Base-by-base conservation (phyloP, 2,797 vertebrate species). In the Trachurus trachurus region DNA sequence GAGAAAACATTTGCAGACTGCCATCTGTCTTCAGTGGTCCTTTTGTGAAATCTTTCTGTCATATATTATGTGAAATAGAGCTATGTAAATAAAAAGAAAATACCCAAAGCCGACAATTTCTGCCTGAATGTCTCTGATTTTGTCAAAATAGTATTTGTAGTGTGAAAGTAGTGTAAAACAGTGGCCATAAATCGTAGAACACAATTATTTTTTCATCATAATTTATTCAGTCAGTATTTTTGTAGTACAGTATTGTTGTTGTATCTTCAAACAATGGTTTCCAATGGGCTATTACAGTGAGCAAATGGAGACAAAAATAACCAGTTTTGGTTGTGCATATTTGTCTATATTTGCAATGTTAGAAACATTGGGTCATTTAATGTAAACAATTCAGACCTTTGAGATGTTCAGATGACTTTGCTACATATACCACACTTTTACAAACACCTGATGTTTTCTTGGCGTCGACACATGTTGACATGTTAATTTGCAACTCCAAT, bases 401-500 rank as follows among this genome's bases (percentile, higher is more conserved):
- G 21, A 60, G 21, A 53, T 49, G n/a, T n/a, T 62, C n/a, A 15
- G 9, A 5, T 70, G 64, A 69, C 22, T 73, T 72, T 29, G 9
- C 56, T 45, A n/a, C 40, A 60, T 42, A 11, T 53, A 29, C 39
- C 22, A 44, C 34, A 40, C 10, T 53, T 71, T 45, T 52, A 47
- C 40, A 64, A 61, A 62, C 34, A 42, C 5, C 29, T 40, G 39
- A 15, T 16, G 2, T 31, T 52, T 78, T 29, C 7, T 68, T 54
- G 0, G 21, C 26, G 59, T 71, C 34, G 42, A 61, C 17, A 21
- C 22, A 47, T 71, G 19, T 54, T 39, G n/a, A 31, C 19, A 47
- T n/a, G n/a, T 11, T 86, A 94, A 61, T 87, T 84, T 70, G 75
- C 40, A 15, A 88, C 66, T 62, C 96, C 96, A 0, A 96, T 92